Evolutionary conservation across 2,797 vertebrate species (phyloP), one percentile per base, ranked within the genome.

Genomic region (Microtus californicus): DNA sequence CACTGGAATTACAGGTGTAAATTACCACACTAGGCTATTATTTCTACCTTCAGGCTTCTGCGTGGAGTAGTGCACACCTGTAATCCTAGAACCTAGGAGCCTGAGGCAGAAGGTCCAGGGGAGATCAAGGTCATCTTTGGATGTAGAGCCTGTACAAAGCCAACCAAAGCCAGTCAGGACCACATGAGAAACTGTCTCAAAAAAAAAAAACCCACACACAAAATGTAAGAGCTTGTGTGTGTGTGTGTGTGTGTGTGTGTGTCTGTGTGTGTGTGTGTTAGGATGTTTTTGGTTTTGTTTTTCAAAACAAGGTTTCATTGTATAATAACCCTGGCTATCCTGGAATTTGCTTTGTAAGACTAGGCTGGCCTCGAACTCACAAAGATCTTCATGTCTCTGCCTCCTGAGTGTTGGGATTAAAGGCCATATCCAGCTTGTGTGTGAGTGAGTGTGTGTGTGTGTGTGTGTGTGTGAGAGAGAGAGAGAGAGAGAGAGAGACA

Each of bases 1-100:
- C 6, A 8, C 15, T 59, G 51, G 51, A 59, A 74, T 88, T 88
- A 23, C 15, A 59, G 10, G 54, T 3, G 6, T 56, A 34, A 56
- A 17, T 87, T 87, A 56, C 69, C 51, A 56, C 69, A 43, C 10
- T 43, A 19, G 71, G 27, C 37, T 89, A 54, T 37, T 29, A 83
- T 86, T 31, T 40, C 23, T 74, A 45, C 79, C 79, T 90, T 29
- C 7, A 81, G 61, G 59, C 63, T 92, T 96, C 63, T 74, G n/a
- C 2, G 27, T 29, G 54, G 3, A 29, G 12, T n/a, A 54, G 34
- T 56, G 27, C 14, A 74, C 0, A 1, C 51, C 37, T 34, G 11
- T 31, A 61, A 59, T 74, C 37, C 11, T 61, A 88, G 69, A 56
- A 88, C 25, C 40, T 61, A 37, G n/a, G 27, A 74, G 37, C 37